Evolutionary conservation across 2,113 vertebrate species (phyloP).

Genomic region (Leptodactylus fuscus): DNA sequence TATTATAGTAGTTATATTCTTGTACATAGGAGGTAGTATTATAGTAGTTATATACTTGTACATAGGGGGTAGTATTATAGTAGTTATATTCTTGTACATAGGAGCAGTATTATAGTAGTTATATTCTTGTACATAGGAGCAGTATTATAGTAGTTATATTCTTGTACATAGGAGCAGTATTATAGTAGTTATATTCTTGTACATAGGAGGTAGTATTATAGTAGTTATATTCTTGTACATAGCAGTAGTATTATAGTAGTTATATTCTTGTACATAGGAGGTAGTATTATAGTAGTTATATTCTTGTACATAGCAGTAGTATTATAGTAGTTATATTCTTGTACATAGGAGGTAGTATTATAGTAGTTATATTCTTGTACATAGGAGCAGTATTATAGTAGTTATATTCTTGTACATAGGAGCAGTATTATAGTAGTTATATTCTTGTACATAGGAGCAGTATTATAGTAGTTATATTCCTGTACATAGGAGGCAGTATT

Average conservation of each 20-base stretch:
- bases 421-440: neutral
- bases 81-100: neutral
- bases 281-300: slow-evolving; percentile 9
- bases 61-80: too few species aligned
- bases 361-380: neutral
- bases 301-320: neutral
- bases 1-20: slow-evolving; percentile 11
- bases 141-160: neutral
- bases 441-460: neutral
- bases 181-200: neutral
- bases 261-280: slow-evolving; percentile 2
- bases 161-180: neutral
- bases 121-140: neutral
- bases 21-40: slow-evolving; percentile 4
- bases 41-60: slow-evolving; percentile 3
- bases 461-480: neutral
- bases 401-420: slow-evolving; percentile 7
- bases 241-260: neutral
- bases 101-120: neutral
- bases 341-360: too few species aligned
- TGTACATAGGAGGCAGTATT: too few species aligned
- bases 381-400: neutral
- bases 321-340: slow-evolving; percentile 11
- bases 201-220: neutral
- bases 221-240: neutral